Conservation (phyloP, 2,113 vertebrate genomes). For the Urocynchramus pylzowi region DNA sequence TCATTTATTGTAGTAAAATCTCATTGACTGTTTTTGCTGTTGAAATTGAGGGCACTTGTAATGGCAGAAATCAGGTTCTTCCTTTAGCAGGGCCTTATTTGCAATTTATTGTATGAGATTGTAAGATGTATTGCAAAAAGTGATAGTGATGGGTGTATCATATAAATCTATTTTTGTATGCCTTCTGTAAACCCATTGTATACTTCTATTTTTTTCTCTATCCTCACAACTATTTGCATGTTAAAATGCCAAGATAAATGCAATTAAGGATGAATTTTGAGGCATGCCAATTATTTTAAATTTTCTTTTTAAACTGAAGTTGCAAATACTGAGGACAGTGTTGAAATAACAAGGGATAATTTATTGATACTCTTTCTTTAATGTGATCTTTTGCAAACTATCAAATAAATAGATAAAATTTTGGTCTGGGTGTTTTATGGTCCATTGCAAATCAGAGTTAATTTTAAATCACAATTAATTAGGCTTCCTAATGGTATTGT, state of each 20-base stretch:
- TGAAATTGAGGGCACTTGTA: background rate
- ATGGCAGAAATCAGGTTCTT: background rate
- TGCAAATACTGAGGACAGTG: background rate
- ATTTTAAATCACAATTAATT: constrained; percentile 43
- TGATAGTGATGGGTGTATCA: background rate
- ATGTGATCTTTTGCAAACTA: background rate
- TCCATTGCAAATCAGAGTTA: constrained; percentile 10
- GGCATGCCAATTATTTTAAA: background rate
- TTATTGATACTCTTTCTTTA: background rate
- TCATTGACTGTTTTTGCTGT: background rate
- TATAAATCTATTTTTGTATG: background rate
- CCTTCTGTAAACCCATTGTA: background rate
- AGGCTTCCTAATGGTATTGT: constrained; percentile 2
- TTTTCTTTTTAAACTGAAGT: background rate
- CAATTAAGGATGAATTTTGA: background rate
- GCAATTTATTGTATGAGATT: rapidly evolving
- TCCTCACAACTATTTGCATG: background rate
- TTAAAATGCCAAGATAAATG: background rate
- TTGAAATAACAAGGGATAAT: background rate
- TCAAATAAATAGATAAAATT: background rate
- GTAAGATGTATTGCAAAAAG: background rate
- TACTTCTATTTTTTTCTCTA: background rate
- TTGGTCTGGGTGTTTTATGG: background rate
- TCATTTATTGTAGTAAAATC: background rate
- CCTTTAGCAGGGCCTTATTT: background rate